phyloP scores from a whole-genome alignment of 2,888 invertebrate genomes.

The Andrena hattorfiana region DNA sequence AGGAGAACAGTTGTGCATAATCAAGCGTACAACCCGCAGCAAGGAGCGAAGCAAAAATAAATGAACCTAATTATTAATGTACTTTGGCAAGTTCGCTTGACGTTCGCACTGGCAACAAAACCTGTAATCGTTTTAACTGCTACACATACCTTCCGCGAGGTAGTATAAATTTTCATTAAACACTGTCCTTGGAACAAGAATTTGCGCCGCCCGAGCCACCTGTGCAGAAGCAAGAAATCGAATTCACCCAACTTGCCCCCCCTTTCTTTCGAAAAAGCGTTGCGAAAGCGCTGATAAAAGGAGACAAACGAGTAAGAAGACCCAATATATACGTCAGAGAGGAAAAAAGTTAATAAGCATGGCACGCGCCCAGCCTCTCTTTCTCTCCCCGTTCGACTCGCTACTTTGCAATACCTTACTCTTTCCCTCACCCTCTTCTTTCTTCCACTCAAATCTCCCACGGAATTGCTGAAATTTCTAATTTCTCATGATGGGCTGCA shows the following conservation, averaged over 20 bases:
- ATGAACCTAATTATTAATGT: constrained; percentile 26
- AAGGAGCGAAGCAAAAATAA: constrained; percentile 2
- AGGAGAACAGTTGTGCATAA: constrained; percentile 4
- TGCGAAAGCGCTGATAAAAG: constrained; percentile 61
- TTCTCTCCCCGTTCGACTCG: constrained; percentile 40
- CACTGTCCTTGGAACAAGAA: constrained; percentile 6
- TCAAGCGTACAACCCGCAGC: not conserved
- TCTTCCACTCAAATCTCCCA: not conserved
- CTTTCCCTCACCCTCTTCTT: constrained; percentile 50
- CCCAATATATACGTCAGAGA: constrained; percentile 53
- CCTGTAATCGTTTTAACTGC: constrained; percentile 16
- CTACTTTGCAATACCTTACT: constrained; percentile 50
- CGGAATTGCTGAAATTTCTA: not conserved
- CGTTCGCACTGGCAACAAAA: not conserved
- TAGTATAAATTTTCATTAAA: constrained; percentile 47
- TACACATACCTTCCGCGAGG: constrained; percentile 2
- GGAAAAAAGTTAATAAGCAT: constrained; percentile 78
- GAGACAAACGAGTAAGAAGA: constrained; percentile 46
- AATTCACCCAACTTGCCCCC: constrained; percentile 14
- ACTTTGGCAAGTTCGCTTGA: constrained; percentile 1
- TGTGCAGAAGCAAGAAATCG: constrained; percentile 29
- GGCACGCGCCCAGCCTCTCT: constrained; percentile 77
- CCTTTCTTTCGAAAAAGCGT: constrained; percentile 42
- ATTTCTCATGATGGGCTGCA: not conserved
- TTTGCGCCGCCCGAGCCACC: constrained; percentile 17